phyloP scores from a whole-genome alignment of 2,113 vertebrate genomes.

The Peromyscus leucopus region DNA sequence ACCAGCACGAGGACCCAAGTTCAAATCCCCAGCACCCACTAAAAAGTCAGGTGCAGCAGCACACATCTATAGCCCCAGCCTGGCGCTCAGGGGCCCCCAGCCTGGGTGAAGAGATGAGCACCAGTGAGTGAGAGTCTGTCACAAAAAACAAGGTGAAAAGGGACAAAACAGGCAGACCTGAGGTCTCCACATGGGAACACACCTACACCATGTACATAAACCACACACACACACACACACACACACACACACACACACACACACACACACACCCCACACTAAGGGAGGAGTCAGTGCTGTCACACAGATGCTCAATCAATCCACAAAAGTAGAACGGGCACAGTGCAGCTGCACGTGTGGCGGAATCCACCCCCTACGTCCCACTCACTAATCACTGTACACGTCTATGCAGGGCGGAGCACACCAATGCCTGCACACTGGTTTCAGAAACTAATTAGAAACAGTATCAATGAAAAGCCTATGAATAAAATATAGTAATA shows the following conservation, averaged over 20 bases:
- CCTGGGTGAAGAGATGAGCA: too few species aligned
- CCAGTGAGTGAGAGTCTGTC: too few species aligned
- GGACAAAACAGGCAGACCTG: too few species aligned
- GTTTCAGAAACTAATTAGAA: background rate
- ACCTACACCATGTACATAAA: background rate
- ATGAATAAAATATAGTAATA: background rate
- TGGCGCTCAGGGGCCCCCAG: too few species aligned
- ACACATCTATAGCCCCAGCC: too few species aligned
- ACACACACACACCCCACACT: background rate
- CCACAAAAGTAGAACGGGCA: background rate
- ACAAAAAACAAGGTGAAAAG: too few species aligned
- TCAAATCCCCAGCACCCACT: too few species aligned
- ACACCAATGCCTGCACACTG: background rate
- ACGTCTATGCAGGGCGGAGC: background rate
- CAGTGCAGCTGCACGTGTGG: background rate
- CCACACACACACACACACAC: background rate
- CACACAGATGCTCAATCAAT: background rate
- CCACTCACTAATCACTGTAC: too few species aligned
- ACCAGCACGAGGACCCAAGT: too few species aligned
- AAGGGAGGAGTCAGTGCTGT: background rate
- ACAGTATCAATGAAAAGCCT: background rate
- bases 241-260: background rate
- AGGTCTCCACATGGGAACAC: background rate
- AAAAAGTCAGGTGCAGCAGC: too few species aligned
- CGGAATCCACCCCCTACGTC: background rate